Base-by-base conservation (phyloP, 1,140 invertebrate species). In the Drosophila triauraria region DNA sequence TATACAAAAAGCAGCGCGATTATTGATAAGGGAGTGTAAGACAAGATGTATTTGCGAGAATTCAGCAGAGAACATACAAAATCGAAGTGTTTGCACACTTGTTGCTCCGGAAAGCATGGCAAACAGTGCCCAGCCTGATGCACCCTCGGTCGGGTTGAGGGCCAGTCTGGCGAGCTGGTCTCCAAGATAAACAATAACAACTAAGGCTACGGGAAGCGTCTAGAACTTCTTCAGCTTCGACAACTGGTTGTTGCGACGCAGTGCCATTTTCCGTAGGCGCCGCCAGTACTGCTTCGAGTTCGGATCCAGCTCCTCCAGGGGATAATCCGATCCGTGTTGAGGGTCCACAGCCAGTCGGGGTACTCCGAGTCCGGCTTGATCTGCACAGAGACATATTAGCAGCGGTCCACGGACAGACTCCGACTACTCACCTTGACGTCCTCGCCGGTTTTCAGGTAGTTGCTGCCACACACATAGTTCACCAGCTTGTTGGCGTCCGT, bases 331-430 rank as follows among this genome's bases (percentile, higher is more conserved):
- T 95, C 95, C 27, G 94, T 95, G 64, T 95, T 93, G 13, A 99
- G 84, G 0, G 81, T 94, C 98, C 98, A 99, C 20, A 99, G 93
- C 98, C 98, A 99, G 23, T 97, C 97, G 0, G 98, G 98, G 93
- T 99, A 99, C 91, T 98, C 98, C 59, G 94, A 95, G 91, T 99
- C 97, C 3, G 96, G 95, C 93, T 96, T 97, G 12, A 99, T 68
- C 94, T 95, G 77, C 58, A 20, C 13, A n/a, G 0, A 50, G 0
- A 4, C 9, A 15, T 40, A 2, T 44, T 32, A 63, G 13, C 1
- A 23, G 27, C 3, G 3, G 38, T 3, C 7, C 3, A 27, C 2
- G 1, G 9, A 20, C 20, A 20, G 20, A 20, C 9, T 43, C 62
- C 12, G 6, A 17, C 3, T 9, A 43, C 47, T 77, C 17, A 95